Percentiles rank a stretch among this genome's conserved stretches.
phyloP scores from a whole-genome alignment of 2,797 vertebrate species.

The Myiothlypis chrysogaster region DNA sequence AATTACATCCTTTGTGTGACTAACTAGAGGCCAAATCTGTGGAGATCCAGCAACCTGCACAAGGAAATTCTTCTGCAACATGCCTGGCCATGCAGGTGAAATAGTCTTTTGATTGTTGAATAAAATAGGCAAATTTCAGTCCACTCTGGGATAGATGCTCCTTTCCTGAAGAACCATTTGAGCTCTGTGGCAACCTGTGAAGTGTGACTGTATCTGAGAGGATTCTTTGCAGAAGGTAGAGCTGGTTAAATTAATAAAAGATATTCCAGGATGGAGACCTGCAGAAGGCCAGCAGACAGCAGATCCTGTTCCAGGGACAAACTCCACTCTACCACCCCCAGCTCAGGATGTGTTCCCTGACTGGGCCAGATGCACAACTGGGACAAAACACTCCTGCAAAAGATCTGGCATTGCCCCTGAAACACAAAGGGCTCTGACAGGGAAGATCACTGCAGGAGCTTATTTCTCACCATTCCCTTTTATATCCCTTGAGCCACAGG shows the following conservation, averaged over 20 bases:
- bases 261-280: background rate
- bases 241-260: background rate
- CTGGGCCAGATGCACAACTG: background rate
- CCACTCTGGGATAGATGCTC: background rate
- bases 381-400: background rate
- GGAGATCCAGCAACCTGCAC: background rate
- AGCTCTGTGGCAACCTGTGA: background rate
- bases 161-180: background rate
- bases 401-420: background rate
- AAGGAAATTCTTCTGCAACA: background rate
- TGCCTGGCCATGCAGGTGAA: background rate
- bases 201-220: background rate
- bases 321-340: background rate
- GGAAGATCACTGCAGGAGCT: background rate
- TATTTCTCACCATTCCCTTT: background rate
- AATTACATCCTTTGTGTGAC: background rate
- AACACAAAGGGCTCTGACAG: background rate
- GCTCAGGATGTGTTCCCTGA: accelerated
- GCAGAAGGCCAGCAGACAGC: background rate
- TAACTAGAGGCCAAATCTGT: background rate
- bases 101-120: background rate
- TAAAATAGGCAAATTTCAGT: background rate
- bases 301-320: background rate
- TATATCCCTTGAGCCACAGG: background rate
- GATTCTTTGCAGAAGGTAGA: background rate